Base-by-base conservation (phyloP, 2,797 vertebrate species). In the Danio aesculapii region DNA sequence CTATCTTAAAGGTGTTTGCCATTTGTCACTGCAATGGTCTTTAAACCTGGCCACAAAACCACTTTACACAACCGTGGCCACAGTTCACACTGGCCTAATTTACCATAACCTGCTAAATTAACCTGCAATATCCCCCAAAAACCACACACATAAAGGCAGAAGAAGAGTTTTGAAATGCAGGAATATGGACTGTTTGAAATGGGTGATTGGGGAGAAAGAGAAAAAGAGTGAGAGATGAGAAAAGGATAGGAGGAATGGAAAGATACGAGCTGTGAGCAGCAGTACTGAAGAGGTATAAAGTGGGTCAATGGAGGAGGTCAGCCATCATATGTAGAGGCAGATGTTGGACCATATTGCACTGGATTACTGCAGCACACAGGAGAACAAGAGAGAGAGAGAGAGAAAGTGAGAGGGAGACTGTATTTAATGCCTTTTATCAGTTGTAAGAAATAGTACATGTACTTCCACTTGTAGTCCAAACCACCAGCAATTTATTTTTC, bases 291-390 rank as follows among this genome's bases (percentile, higher is more conserved):
- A 70, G 80, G 92, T 91, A 90, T 95, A 92, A 95, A 96, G 95
- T 96, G 96, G 96, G 95, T 97, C 95, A 95, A 88, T 94, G 86
- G 91, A 83, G 78, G 81, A 90, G 96, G 93, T 95, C 89, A 85
- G 93, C 89, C 94, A 94, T 98, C 95, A 95, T 95, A 95, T 90
- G 95, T 94, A 92, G 95, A 96, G 94, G 94, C 97, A 97, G 96
- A 97, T 98, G 96, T 96, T 96, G 86, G 92, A 97, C 92, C 96
- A 97, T 96, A 97, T 95, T 97, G 96, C 93, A 90, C 92, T 88
- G 91, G 96, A 94, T 95, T 95, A 94, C 91, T 90, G 81, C 89
- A 88, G 86, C 88, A 89, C 91, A 93, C 90, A 90, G 87, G 77
- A 91, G 88, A 91, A 91, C 87, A 79, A 30, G 30, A 30, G 30